Percentiles rank a stretch among this genome's conserved stretches.
phyloP scores from a whole-genome alignment of 2,113 vertebrate genomes.

The Mohoua ochrocephala region DNA sequence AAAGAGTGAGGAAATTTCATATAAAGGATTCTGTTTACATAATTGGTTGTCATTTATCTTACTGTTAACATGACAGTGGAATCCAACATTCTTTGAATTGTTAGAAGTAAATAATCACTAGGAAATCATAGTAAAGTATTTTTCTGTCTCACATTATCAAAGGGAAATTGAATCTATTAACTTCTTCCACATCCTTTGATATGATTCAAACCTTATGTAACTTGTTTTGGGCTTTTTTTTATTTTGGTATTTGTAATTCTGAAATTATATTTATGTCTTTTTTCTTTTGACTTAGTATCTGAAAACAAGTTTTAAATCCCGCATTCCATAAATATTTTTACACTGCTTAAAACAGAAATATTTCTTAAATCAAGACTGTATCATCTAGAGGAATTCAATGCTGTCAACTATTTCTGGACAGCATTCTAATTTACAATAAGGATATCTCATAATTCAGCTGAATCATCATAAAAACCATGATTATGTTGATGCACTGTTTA shows the following conservation, averaged over 20 bases:
- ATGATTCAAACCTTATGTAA: background rate
- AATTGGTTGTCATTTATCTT: background rate
- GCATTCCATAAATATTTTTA: background rate
- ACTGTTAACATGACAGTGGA: background rate
- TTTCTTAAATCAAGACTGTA: background rate
- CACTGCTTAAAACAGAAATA: background rate
- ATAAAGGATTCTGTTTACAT: background rate
- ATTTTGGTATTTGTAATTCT: background rate
- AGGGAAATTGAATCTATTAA: background rate
- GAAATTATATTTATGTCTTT: background rate
- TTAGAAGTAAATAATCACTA: background rate
- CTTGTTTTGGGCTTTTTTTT: background rate
- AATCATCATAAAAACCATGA: background rate
- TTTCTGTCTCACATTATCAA: background rate
- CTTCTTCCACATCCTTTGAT: background rate
- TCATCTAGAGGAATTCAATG: background rate
- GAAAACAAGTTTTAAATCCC: background rate
- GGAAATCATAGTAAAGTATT: background rate
- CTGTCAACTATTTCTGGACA: background rate
- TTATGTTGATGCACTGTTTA: background rate
- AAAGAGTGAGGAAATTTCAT: background rate
- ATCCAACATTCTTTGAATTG: slow-evolving; percentile 30
- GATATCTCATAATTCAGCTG: background rate
- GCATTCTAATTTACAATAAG: background rate
- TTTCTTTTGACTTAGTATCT: background rate